These are phyloP conservation scores for Gila orcuttii DNA, from an alignment of 2,113 vertebrate genomes.

Conservation along the genomic window DNA sequence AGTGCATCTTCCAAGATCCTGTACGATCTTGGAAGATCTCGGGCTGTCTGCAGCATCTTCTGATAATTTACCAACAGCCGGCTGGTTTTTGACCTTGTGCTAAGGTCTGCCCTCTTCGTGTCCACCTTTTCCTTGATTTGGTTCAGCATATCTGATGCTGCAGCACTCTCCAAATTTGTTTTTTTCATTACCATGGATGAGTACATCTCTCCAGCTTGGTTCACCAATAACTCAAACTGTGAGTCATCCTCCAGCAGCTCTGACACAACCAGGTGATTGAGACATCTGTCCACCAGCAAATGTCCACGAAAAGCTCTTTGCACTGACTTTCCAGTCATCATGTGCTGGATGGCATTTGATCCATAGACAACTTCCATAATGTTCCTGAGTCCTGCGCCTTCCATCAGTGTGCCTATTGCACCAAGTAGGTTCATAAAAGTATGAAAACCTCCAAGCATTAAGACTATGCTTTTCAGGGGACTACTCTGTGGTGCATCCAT, in stretches of 20 bases:
- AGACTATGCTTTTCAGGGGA: neutral
- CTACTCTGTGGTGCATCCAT: neutral
- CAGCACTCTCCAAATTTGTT: too few relatives aligned
- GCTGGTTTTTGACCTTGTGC: too few relatives aligned
- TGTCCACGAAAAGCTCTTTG: neutral
- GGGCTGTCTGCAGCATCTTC: neutral
- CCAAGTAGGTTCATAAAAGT: slow-evolving; percentile 1
- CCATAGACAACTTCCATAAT: neutral
- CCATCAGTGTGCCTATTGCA: neutral
- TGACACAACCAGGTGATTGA: neutral
- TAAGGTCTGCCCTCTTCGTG: too few relatives aligned
- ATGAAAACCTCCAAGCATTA: neutral
- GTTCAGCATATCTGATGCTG: too few relatives aligned
- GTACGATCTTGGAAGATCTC: neutral
- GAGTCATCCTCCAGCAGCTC: neutral
- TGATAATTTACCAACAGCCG: neutral
- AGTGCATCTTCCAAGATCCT: neutral
- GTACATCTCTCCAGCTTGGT: neutral
- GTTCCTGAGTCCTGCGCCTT: neutral
- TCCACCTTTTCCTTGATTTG: too few relatives aligned
- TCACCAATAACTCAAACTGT: neutral
- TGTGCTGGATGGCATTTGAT: too few relatives aligned
- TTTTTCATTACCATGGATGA: too few relatives aligned
- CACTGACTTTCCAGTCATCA: neutral
- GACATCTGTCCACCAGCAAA: neutral